Evolutionary conservation across 1,140 invertebrate species (phyloP), one percentile per base, ranked within the genome.

Genomic region (Melitaea cinxia): DNA sequence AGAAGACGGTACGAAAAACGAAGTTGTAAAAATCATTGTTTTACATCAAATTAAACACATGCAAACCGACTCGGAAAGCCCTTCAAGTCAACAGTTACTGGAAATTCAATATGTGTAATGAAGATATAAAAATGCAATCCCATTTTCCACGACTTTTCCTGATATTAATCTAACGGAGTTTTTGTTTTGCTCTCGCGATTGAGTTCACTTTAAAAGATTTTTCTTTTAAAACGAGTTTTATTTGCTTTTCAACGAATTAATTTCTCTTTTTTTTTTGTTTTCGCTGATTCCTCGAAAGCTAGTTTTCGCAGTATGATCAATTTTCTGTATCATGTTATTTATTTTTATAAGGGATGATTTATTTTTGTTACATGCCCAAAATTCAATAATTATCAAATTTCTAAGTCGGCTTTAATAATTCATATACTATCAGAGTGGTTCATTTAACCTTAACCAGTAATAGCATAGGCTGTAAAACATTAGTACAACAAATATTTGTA

Each of bases 111-210:
- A 55, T 39, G 12, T 55, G 35, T 55, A 39, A 35, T 55, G 53
- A 55, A 55, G 53, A 55, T 55, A 39, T 55, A 55, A 55, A 55
- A 55, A 55, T 55, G 53, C 53, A 55, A 30, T 37, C 3, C 23
- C 23, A 15, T 55, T 55, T 42, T 55, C 33, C 53, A 23, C 37
- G 5, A 45, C 15, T 45, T 45, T 45, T 45, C 17, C 39, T 19
- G 39, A 19, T 45, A 45, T 45, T 45, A 45, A 45, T 45, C 39
- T 45, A 21, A 45, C 39, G 19, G 5, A 5, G 39, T 17, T 45
- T 45, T 45, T 45, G 39, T 45, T 45, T 45, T 45, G 15, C 39
- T 19, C 5, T 2, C 7, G 19, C 39, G 17, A 7, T 17, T 45
- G 39, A 19, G 17, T 45, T 45, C 35, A 19, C 15, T 45, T 19